A percentile compares a stretch with the other conserved stretches of the same genome.
Evolutionary conservation across 1,140 invertebrate species (phyloP).

Genomic region (Eulimnadia texana): DNA sequence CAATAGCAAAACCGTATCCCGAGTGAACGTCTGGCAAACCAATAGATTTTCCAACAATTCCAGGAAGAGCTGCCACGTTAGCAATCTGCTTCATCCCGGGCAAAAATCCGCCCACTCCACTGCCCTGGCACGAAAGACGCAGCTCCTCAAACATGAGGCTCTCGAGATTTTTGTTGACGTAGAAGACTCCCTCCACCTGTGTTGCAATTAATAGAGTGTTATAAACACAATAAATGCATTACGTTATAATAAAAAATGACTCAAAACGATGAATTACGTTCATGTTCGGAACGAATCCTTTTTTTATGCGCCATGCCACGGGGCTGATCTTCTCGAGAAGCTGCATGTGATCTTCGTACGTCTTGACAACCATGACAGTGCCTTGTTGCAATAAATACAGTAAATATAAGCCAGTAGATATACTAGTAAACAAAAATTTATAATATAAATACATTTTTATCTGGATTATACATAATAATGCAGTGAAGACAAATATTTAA

Average conservation of each 20-base stretch:
- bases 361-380: conserved; percentile 76
- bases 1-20: conserved; percentile 98
- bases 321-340: conserved; percentile 80
- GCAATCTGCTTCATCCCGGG: conserved; percentile 99
- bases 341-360: conserved; percentile 85
- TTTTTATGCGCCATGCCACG: conserved; percentile 88
- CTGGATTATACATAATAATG: too few relatives aligned
- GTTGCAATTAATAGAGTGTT: too few relatives aligned
- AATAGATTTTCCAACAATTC: conserved; percentile 72
- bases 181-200: conserved; percentile 97
- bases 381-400: too few relatives aligned
- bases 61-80: conserved; percentile 96
- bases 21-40: conserved; percentile 97
- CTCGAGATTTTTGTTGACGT: conserved; percentile 86
- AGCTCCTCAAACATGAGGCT: conserved; percentile 96
- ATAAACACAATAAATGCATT: conserved; percentile 22
- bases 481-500: too few relatives aligned
- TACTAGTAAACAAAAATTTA: too few relatives aligned
- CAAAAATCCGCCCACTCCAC: conserved; percentile 84
- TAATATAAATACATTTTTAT: too few relatives aligned
- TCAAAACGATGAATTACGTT: conserved; percentile 45
- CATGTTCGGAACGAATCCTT: conserved; percentile 99
- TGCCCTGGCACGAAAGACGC: conserved; percentile 71
- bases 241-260: conserved; percentile 8
- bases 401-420: too few relatives aligned